Evolutionary conservation across 2,888 invertebrate species (phyloP).

Genomic region (Cylloceria caligata): DNA sequence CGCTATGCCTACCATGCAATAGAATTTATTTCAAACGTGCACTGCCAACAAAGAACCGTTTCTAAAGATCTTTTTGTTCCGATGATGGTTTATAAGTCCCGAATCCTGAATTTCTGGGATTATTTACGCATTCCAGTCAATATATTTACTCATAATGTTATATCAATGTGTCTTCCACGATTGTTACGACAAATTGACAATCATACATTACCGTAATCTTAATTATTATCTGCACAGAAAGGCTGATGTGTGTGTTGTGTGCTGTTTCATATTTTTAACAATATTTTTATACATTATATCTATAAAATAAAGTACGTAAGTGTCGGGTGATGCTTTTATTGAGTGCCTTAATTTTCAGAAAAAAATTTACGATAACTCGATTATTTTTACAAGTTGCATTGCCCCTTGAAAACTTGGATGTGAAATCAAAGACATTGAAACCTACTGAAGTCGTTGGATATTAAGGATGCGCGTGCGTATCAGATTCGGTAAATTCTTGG

Average conservation of each 20-base stretch:
- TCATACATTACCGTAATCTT: neutral
- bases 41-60: neutral
- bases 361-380: neutral
- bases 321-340: neutral
- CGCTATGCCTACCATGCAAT: constrained; percentile 94
- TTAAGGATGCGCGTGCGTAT: constrained; percentile 68
- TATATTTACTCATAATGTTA: neutral
- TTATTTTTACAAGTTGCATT: neutral
- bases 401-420: no score
- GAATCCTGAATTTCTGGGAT: neutral
- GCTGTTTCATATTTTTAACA: constrained; percentile 21
- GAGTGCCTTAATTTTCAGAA: neutral
- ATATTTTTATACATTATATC: constrained; percentile 39
- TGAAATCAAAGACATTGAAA: constrained; percentile 15
- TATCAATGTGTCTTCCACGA: constrained; percentile 52
- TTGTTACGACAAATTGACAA: constrained; percentile 20
- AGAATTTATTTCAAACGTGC: constrained; percentile 70
- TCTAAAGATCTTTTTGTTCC: neutral
- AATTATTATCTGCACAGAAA: no score
- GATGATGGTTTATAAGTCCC: neutral
- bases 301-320: constrained; percentile 4
- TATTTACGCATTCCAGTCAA: constrained; percentile 17
- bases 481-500: constrained; percentile 9
- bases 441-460: constrained; percentile 34
- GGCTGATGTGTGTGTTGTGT: constrained; percentile 40